Percentiles rank a stretch among this genome's conserved stretches.
Conservation (phyloP, 2,797 vertebrate genomes). For the Trematomus bernacchii region DNA sequence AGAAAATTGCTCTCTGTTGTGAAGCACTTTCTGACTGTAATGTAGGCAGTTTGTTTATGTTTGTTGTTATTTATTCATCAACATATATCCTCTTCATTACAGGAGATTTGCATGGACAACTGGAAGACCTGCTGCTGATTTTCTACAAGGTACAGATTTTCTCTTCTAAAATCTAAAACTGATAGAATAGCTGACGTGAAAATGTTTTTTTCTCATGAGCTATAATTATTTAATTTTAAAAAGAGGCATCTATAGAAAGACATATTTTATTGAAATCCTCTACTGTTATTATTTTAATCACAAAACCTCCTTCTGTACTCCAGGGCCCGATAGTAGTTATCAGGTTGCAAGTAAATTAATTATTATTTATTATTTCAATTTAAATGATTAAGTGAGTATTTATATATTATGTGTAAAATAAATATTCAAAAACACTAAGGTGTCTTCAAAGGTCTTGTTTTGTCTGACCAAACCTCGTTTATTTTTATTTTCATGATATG, state of each 20-base stretch:
- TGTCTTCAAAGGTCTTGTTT: neutral
- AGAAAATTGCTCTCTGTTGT: neutral
- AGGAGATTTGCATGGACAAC: slow-evolving; percentile 95
- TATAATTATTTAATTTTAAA: neutral
- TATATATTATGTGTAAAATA: too few species aligned
- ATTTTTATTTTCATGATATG: neutral
- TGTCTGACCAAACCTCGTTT: neutral
- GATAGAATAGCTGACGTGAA: neutral
- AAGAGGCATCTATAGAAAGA: neutral
- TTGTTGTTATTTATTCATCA: neutral
- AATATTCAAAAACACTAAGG: too few species aligned
- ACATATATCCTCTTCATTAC: slow-evolving; percentile 23
- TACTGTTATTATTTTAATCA: too few species aligned
- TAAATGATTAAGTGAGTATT: too few species aligned
- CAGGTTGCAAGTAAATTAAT: neutral
- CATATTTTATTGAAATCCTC: neutral
- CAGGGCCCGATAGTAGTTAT: neutral
- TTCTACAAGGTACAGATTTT: slow-evolving; percentile 92
- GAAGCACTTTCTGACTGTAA: neutral
- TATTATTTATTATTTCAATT: too few species aligned
- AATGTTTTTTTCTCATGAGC: neutral
- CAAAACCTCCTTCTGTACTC: neutral
- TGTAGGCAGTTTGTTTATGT: neutral
- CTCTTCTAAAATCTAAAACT: neutral
- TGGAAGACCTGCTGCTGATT: slow-evolving; percentile 95